phyloP scores from a whole-genome alignment of 2,113 vertebrate genomes.

The Leucopsar rothschildi region DNA sequence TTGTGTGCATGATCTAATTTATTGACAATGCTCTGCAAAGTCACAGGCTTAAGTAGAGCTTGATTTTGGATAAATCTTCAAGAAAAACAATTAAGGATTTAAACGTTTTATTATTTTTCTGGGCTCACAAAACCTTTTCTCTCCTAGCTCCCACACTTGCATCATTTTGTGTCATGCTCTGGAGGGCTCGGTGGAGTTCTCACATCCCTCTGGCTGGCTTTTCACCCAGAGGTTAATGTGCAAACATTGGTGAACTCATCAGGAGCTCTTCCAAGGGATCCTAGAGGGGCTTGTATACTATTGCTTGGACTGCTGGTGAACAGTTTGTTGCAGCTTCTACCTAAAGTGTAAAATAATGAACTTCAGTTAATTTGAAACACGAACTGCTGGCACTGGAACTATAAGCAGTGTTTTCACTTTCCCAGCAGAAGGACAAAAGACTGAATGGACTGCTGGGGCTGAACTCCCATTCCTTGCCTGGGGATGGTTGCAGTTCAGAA shows the following conservation, averaged over 20 bases:
- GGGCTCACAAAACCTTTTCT: slow-evolving; percentile 13
- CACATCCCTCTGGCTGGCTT: slow-evolving; percentile 32
- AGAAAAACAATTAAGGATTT: slow-evolving; percentile 62
- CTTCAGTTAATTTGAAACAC: slow-evolving; percentile 67
- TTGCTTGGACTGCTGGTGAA: slow-evolving; percentile 29
- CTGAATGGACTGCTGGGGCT: neutral
- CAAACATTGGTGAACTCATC: slow-evolving; percentile 53
- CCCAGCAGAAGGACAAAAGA: neutral
- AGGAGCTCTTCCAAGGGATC: slow-evolving; percentile 38
- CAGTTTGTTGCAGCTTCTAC: slow-evolving; percentile 36
- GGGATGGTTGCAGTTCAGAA: neutral
- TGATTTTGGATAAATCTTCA: slow-evolving; percentile 51
- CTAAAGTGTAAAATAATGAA: slow-evolving; percentile 62
- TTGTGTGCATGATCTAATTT: slow-evolving; percentile 68
- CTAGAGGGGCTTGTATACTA: slow-evolving; percentile 46
- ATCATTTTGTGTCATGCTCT: slow-evolving; percentile 52
- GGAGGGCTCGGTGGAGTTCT: neutral
- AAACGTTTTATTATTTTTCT: slow-evolving; percentile 64
- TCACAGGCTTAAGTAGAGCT: slow-evolving; percentile 25
- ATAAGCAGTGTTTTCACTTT: slow-evolving; percentile 29
- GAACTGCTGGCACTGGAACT: slow-evolving; percentile 31
- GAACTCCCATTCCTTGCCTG: neutral
- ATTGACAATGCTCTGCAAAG: slow-evolving; percentile 57
- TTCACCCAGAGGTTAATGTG: slow-evolving; percentile 39
- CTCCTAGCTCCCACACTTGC: slow-evolving; percentile 38